These are phyloP conservation scores for Trochalopteron elliotii DNA, from an alignment of 2,113 vertebrate species.

Conservation along the genomic window DNA sequence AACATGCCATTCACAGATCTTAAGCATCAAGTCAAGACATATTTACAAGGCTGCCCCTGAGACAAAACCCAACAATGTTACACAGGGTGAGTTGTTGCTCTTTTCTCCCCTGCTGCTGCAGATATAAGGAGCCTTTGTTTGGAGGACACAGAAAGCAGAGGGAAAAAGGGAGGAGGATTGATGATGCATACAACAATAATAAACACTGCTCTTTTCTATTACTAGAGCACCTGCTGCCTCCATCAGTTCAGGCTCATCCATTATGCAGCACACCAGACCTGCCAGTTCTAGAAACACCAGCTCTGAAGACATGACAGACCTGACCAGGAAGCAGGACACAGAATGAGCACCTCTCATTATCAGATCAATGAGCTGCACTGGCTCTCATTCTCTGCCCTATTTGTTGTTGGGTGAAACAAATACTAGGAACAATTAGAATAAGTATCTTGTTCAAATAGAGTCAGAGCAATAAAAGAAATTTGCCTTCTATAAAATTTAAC, in stretches of 20 bases:
- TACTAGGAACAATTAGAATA: neutral
- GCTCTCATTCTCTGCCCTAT: neutral
- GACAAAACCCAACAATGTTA: neutral
- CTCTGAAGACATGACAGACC: neutral
- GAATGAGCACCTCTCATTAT: neutral
- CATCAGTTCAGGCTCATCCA: conserved; percentile 49
- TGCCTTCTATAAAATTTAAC: neutral
- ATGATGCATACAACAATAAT: conserved; percentile 46
- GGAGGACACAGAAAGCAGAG: neutral
- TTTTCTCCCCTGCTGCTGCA: neutral
- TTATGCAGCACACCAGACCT: conserved; percentile 32
- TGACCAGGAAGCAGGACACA: neutral
- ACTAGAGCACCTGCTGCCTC: conserved; percentile 70
- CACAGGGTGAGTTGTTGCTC: neutral
- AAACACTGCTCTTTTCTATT: conserved; percentile 52
- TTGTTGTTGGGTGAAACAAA: neutral
- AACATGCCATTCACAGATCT: neutral
- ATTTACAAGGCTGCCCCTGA: neutral
- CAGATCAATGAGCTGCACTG: neutral
- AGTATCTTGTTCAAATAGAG: neutral
- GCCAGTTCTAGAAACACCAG: neutral
- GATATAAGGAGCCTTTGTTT: conserved; percentile 53
- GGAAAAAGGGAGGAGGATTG: neutral
- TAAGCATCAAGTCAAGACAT: neutral
- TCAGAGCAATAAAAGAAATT: neutral